Base-by-base conservation (phyloP, 2,113 vertebrate species). In the Procavia capensis region DNA sequence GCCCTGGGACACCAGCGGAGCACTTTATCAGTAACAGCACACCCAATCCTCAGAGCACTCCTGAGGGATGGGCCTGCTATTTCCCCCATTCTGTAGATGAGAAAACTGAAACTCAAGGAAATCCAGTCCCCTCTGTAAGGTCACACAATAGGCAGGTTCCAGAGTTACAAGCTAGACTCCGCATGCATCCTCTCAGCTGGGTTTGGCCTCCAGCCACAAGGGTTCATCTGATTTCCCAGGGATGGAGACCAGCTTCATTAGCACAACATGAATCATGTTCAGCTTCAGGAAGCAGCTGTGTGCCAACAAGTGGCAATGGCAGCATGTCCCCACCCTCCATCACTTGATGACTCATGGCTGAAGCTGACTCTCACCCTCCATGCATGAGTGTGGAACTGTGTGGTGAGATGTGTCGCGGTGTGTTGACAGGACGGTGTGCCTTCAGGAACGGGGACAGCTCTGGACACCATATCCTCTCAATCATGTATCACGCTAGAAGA, bases 391-490 rank as follows among this genome's bases (percentile, higher is more conserved):
- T 11, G 25, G 47, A 47, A 10, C 57, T 1, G 25, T 10, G 9
- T 11, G n/a, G n/a, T n/a, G n/a, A n/a, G n/a, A n/a, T n/a, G n/a
- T n/a, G n/a, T n/a, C n/a, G n/a, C n/a, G 45, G 1, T 0, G 8
- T n/a, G 63, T 11, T 9, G 24, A 36, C 5, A 63, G 11, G 20
- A 5, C 0, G 1, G 3, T 20, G 0, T 34, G 19, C 9, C 74
- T 29, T 13, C 39, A 27, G 29, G 25, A 45, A 1, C 11, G 7
- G 64, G 17, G 57, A 27, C 66, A 75, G 31, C n/a, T 75, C 27
- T 1, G 4, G 16, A 14, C 1, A 6, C 6, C 0, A 1, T 17
- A 36, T 8, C 4, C n/a, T 5, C 43, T n/a, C 59, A 59, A 45
- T 27, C 75, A 57, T 11, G 66, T 39, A 54, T 78, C 59, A 54